Percentiles rank a stretch among this genome's conserved stretches.
phyloP scores from a whole-genome alignment of 2,888 invertebrate species.

The Heliconius charithonia region DNA sequence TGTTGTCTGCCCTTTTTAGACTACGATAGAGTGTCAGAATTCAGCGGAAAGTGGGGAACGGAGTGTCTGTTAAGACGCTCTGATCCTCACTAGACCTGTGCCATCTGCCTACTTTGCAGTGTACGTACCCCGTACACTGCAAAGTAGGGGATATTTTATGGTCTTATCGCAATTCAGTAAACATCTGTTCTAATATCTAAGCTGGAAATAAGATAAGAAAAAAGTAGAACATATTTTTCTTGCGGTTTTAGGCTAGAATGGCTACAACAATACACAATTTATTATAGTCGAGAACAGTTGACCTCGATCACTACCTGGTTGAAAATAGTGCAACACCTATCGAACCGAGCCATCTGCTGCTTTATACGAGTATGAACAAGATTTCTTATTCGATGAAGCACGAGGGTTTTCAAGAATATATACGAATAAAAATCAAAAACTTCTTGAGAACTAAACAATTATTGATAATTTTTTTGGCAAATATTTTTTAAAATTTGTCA shows the following conservation, averaged over 20 bases:
- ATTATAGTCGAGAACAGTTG: constrained; percentile 8
- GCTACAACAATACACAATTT: not conserved
- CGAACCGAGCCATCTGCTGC: not conserved
- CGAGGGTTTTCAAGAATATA: not conserved
- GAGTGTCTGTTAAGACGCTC: too few relatives aligned
- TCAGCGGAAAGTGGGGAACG: too few relatives aligned
- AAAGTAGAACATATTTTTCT: too few relatives aligned
- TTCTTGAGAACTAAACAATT: not conserved
- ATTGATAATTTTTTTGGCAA: not conserved
- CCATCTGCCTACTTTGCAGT: too few relatives aligned
- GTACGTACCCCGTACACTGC: too few relatives aligned
- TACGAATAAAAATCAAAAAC: not conserved
- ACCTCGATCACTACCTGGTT: not conserved
- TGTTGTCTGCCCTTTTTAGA: not conserved
- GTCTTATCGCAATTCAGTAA: not conserved
- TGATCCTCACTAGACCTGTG: too few relatives aligned
- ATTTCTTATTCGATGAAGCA: not conserved
- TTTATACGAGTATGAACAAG: not conserved
- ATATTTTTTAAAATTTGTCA: not conserved
- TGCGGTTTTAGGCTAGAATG: not conserved
- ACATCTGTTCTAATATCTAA: not conserved
- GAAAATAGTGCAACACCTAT: constrained; percentile 1
- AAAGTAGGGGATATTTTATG: too few relatives aligned
- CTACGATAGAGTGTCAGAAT: not conserved
- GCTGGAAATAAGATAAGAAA: not conserved